phyloP scores from a whole-genome alignment of 2,888 invertebrate genomes.

The Calephelis perditalis region DNA sequence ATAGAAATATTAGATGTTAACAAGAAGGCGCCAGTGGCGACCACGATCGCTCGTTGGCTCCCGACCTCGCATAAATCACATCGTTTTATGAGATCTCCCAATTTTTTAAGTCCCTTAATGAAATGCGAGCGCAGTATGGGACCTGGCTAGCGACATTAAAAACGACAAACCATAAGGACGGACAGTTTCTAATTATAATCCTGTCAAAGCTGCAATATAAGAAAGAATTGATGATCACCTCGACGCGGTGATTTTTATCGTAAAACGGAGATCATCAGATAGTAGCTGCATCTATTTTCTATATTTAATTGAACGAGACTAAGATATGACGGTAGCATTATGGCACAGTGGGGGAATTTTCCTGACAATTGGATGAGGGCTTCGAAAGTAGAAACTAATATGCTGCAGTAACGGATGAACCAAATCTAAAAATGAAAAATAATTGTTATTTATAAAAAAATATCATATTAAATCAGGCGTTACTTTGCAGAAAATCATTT shows the following conservation, averaged over 20 bases:
- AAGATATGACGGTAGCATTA: slow-evolving; percentile 12
- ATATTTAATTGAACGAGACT: slow-evolving; percentile 15
- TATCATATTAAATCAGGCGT: too few species aligned
- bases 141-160: slow-evolving; percentile 75
- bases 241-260: slow-evolving; percentile 66
- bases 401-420: too few species aligned
- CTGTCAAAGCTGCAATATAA: slow-evolving; percentile 73
- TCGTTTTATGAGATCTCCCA: slow-evolving; percentile 71
- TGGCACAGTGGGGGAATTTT: slow-evolving; percentile 1
- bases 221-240: slow-evolving; percentile 72
- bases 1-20: slow-evolving; percentile 14
- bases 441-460: too few species aligned
- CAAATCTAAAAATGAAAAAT: too few species aligned
- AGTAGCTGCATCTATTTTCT: slow-evolving; percentile 47
- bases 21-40: slow-evolving; percentile 36
- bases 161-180: slow-evolving; percentile 71
- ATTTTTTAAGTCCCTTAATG: slow-evolving; percentile 73
- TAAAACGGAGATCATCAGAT: slow-evolving; percentile 56
- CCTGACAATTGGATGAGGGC: neutral
- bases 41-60: slow-evolving; percentile 66
- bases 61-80: slow-evolving; percentile 73
- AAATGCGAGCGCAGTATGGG: slow-evolving; percentile 77
- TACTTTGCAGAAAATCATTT: too few species aligned
- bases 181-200: slow-evolving; percentile 77
- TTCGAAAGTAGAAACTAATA: too few species aligned